Base-by-base conservation (phyloP, 2,797 vertebrate genomes). In the Choloepus didactylus region DNA sequence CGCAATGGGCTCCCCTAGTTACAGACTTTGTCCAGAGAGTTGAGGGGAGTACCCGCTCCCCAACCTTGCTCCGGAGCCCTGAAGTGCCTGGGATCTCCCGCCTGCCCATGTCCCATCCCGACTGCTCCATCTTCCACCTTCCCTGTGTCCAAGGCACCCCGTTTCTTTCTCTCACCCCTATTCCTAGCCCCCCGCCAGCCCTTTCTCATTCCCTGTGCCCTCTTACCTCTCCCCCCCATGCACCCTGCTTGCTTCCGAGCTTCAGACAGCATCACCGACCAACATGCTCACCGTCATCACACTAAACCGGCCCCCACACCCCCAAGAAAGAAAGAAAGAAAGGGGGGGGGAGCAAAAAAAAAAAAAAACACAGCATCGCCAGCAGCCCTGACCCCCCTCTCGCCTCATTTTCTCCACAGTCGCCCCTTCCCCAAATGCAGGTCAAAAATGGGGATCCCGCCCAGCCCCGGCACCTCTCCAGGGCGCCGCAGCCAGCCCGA, bases 41-140 rank as follows among this genome's bases (percentile, higher is more conserved):
- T 69, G 25, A 97, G 98, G 98, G 98, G 97, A 5, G 35, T 83
- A 44, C 60, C 35, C 18, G 60, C 67, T 97, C 96, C 96, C 92
- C 92, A 83, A 56, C 92, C 77, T 56, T 79, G 72, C 93, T 96
- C 88, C 7, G 49, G 18, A 79, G 88, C 87, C 89, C 92, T 25
- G 35, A 81, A 79, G 85, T 93, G 88, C 70, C 76, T 21, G 31
- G 67, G 67, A 60, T 0, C 86, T 72, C 15, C 91, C 3, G 41
- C 94, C 83, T 93, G 75, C 70, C 62, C 0, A 29, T 0, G 14
- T 85, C 96, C 92, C 62, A 88, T 94, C 87, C 94, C 18, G 18
- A 51, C 80, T 8, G 91, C 60, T 56, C 81, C 81, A 62, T 62
- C 87, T 64, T 60, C 81, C 91, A n/a, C 75, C 76, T 56, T 73